Percentiles rank a stretch among this genome's conserved stretches.
These are phyloP conservation scores for Emydura subglobosa DNA, from an alignment of 2,113 vertebrate genomes.

Conservation along the genomic window DNA sequence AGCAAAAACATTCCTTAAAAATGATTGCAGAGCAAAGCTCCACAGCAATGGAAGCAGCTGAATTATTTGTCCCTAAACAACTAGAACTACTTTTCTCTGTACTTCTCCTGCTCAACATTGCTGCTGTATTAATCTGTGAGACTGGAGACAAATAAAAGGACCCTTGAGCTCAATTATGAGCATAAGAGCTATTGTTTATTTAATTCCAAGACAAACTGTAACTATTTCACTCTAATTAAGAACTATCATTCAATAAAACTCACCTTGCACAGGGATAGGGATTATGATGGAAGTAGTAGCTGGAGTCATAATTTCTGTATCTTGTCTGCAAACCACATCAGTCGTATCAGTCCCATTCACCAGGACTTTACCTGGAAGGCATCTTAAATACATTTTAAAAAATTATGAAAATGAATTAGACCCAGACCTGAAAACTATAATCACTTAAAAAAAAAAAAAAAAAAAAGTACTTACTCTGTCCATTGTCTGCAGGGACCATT, in stretches of 20 bases:
- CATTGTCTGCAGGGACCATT: slow-evolving; percentile 67
- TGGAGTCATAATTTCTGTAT: not conserved
- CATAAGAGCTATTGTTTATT: not conserved
- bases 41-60: not conserved
- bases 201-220: not conserved
- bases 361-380: slow-evolving; percentile 52
- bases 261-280: slow-evolving; percentile 31
- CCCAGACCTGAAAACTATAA: accelerated
- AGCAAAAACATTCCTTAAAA: not conserved
- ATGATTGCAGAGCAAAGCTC: not conserved
- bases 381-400: slow-evolving; percentile 62
- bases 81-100: not conserved
- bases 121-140: not conserved
- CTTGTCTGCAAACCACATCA: slow-evolving; percentile 65
- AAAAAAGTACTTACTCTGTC: slow-evolving; percentile 65
- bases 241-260: not conserved
- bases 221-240: not conserved
- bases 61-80: not conserved
- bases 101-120: not conserved
- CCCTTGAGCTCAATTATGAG: slow-evolving; percentile 14
- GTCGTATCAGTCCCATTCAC: slow-evolving; percentile 64
- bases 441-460: not conserved
- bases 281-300: not conserved
- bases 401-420: not conserved
- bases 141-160: not conserved